Percentiles rank a stretch among this genome's conserved stretches.
phyloP scores from a whole-genome alignment of 2,888 invertebrate species.

The Cantharis rustica region DNA sequence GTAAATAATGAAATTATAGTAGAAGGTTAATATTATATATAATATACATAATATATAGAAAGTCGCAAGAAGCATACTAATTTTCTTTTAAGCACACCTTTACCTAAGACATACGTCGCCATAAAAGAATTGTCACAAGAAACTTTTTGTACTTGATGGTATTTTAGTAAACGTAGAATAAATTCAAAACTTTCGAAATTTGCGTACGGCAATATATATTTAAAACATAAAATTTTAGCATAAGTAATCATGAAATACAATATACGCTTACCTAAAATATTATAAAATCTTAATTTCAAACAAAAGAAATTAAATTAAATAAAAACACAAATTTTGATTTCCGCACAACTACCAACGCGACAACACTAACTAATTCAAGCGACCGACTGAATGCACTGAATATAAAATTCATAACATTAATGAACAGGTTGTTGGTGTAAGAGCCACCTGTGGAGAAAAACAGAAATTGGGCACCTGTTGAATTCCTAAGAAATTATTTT shows the following conservation, averaged over 20 bases:
- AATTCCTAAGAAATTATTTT: neutral
- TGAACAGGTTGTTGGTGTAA: slow-evolving; percentile 33
- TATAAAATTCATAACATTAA: neutral
- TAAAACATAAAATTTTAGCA: neutral
- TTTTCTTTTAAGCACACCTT: slow-evolving; percentile 1
- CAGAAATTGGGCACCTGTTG: slow-evolving; percentile 10
- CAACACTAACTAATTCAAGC: neutral
- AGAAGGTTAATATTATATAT: neutral
- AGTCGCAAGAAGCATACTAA: neutral
- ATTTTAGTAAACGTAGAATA: neutral
- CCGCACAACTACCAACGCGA: neutral
- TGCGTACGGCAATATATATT: neutral
- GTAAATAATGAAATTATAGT: neutral
- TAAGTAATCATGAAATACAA: neutral
- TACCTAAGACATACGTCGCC: neutral
- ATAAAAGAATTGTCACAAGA: neutral
- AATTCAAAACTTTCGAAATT: neutral
- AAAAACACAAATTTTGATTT: neutral
- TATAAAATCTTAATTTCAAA: neutral
- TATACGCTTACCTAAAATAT: neutral
- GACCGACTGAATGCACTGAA: slow-evolving; percentile 1
- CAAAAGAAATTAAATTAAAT: neutral
- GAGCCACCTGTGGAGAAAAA: slow-evolving; percentile 33
- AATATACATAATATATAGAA: neutral
- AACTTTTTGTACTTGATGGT: neutral